phyloP scores from a whole-genome alignment of 1,140 invertebrate genomes.

The Holotrichia oblita region DNA sequence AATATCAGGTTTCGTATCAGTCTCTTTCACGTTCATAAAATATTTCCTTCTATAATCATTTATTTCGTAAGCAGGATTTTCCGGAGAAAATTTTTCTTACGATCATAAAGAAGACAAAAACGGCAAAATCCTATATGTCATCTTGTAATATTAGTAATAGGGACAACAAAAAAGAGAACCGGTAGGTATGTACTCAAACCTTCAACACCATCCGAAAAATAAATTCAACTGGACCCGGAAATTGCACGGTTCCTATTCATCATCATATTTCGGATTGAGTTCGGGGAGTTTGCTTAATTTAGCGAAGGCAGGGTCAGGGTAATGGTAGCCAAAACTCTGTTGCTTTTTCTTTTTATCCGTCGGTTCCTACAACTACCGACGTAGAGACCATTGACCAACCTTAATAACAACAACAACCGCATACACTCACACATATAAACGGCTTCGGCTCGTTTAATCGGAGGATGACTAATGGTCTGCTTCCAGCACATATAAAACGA shows the following conservation, averaged over 20 bases:
- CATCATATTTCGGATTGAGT: not conserved
- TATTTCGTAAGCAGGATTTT: too few species aligned
- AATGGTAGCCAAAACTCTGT: not conserved
- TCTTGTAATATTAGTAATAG: too few species aligned
- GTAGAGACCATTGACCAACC: not conserved
- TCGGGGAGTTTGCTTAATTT: not conserved
- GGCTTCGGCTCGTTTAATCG: slow-evolving; percentile 5
- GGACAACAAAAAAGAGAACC: too few species aligned
- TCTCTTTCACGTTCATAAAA: too few species aligned
- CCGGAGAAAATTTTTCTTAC: too few species aligned
- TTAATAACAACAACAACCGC: not conserved
- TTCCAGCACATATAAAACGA: not conserved
- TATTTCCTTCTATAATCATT: too few species aligned
- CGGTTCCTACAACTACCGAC: not conserved
- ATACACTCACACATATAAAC: not conserved
- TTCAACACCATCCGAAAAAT: too few species aligned
- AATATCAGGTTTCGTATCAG: too few species aligned
- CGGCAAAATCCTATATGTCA: too few species aligned
- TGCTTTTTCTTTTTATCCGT: not conserved
- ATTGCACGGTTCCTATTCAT: not conserved
- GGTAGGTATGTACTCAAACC: too few species aligned
- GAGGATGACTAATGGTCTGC: slow-evolving; percentile 13
- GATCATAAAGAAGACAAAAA: not conserved
- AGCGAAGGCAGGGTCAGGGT: not conserved
- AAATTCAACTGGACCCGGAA: not conserved